These are phyloP conservation scores for Cyanoramphus novaezelandiae DNA, from an alignment of 2,113 vertebrate species.

Conservation along the genomic window DNA sequence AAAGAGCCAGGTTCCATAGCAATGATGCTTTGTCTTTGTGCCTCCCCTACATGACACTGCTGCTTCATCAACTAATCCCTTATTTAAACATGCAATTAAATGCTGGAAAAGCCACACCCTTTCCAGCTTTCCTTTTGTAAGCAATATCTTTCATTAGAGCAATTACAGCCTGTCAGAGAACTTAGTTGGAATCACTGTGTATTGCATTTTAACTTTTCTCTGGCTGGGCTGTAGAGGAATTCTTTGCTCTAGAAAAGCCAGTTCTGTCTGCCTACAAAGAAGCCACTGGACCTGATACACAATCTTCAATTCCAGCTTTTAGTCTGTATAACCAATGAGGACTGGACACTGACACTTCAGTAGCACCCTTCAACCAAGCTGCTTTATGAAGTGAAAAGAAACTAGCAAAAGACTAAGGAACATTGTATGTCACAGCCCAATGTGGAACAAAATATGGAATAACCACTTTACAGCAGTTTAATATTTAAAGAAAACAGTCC, in stretches of 20 bases:
- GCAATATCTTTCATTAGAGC: not conserved
- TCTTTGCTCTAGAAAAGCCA: not conserved
- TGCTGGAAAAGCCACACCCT: not conserved
- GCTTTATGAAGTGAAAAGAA: not conserved
- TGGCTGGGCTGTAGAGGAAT: not conserved
- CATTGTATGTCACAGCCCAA: not conserved
- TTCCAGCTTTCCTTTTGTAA: not conserved
- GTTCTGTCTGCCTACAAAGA: not conserved
- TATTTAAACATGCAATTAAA: not conserved
- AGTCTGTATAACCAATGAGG: not conserved
- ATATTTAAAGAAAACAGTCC: not conserved
- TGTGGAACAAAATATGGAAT: not conserved
- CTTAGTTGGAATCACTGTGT: not conserved
- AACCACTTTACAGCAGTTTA: not conserved
- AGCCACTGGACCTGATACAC: not conserved
- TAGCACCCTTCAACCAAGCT: not conserved
- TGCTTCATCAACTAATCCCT: conserved; percentile 33
- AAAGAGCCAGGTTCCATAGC: not conserved
- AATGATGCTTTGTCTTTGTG: not conserved
- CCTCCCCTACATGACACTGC: not conserved
- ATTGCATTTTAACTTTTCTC: not conserved
- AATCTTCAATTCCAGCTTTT: not conserved
- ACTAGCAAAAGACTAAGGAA: not conserved
- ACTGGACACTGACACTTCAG: not conserved
- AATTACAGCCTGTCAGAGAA: not conserved